Percentiles rank a stretch among this genome's conserved stretches.
phyloP scores from a whole-genome alignment of 1,140 invertebrate species.

The Bombus pyrosoma region DNA sequence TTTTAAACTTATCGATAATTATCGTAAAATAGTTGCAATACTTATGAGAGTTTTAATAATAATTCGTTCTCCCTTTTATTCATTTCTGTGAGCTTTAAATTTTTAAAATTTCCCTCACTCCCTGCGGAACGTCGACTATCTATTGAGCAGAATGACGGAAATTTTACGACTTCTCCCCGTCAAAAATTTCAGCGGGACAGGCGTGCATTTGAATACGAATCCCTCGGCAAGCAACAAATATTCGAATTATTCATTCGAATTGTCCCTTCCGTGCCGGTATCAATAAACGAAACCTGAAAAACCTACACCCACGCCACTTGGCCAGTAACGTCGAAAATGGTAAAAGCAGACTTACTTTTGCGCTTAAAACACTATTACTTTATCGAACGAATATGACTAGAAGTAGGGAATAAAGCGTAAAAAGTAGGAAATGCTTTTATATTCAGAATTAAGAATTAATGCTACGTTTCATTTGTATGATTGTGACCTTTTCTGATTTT shows the following conservation, averaged over 20 bases:
- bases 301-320: background rate
- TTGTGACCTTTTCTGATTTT: background rate
- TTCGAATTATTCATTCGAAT: slow-evolving; percentile 41
- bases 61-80: background rate
- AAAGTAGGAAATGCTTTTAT: background rate
- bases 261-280: slow-evolving; percentile 9
- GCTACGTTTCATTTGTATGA: background rate
- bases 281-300: slow-evolving; percentile 5
- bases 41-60: background rate
- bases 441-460: background rate
- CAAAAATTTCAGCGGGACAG: background rate
- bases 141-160: too few relatives aligned
- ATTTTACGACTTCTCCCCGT: background rate
- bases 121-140: too few relatives aligned
- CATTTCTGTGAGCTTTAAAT: background rate
- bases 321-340: background rate
- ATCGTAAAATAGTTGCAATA: background rate
- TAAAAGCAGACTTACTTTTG: background rate
- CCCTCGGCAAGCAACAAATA: slow-evolving; percentile 9
- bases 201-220: slow-evolving; percentile 41
- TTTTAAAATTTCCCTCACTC: background rate
- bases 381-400: background rate
- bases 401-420: too few relatives aligned
- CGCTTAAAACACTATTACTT: background rate
- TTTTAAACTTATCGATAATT: background rate